Evolutionary conservation across 2,113 vertebrate species (phyloP), one percentile per base, ranked within the genome.

Genomic region (Mustelus asterias): DNA sequence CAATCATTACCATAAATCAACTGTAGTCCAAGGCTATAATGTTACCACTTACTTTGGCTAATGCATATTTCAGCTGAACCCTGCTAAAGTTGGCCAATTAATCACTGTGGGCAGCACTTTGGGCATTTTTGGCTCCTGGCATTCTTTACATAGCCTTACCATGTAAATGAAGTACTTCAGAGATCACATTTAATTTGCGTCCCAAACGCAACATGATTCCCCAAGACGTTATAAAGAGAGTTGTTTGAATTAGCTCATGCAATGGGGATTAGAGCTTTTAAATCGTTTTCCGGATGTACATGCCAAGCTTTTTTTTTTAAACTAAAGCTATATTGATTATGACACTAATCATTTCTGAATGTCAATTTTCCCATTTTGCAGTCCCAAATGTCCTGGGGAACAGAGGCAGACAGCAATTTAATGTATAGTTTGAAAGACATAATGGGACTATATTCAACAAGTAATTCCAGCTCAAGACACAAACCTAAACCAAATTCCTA

Each of bases 61-160:
- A 95, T 95, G 22, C 54, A 41, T 72, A 72, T 72, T 95, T 95
- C 41, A 76, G 94, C 22, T 72, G 94, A 95, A 76, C 69, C 29
- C 44, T 33, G 69, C 67, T 72, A 70, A 72, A 44, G n/a, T 95
- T 95, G 41, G 20, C 67, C 67, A 70, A 94, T 37, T 33, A 76
- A 72, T 76, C 69, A 44, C 9, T 72, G 88, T 33, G 29, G 58
- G 14, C 48, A 33, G 88, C 24, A 89, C 86, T 54, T 83, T 83
- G 37, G 18, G 33, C 16, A 24, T 44, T 44, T 29, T 95, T 72
- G 24, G 69, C 94, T 95, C 22, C 69, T 29, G 44, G 44, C 44
- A 10, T 48, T 76, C 26, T 70, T 69, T 94, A 94, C 90, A 26
- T 44, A 7, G 10, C 41, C 67, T 60, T 54, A 26, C 41, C 65